These are phyloP conservation scores for Pseudotriccus pelzelni DNA, from an alignment of 2,797 vertebrate species.

Conservation along the genomic window DNA sequence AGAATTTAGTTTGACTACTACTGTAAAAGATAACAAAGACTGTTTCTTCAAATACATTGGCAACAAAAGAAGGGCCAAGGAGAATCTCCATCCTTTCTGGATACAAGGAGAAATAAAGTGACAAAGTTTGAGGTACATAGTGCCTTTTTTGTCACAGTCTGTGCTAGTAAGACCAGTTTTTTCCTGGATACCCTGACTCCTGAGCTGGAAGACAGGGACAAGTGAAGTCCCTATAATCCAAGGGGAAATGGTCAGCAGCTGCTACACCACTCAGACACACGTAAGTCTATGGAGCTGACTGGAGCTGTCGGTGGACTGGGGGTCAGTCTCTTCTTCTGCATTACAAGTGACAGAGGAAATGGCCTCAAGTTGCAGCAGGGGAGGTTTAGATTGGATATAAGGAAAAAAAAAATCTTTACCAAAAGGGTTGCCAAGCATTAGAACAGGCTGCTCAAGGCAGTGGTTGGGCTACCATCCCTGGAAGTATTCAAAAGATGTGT, in stretches of 20 bases:
- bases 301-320: neutral
- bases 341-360: neutral
- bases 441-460: neutral
- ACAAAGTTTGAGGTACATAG: neutral
- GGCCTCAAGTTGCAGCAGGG: neutral
- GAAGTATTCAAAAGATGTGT: neutral
- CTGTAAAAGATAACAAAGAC: neutral
- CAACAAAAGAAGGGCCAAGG: neutral
- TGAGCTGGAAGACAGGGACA: neutral
- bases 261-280: neutral
- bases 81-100: neutral
- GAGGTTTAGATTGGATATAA: neutral
- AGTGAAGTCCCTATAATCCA: neutral
- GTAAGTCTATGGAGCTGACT: neutral
- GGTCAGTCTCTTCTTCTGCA: neutral
- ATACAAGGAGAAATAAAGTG: too few relatives aligned
- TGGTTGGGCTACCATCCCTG: neutral
- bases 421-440: neutral
- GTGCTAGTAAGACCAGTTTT: accelerated
- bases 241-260: neutral
- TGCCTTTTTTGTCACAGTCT: neutral
- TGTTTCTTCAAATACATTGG: neutral
- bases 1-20: neutral
- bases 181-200: neutral
- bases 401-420: neutral